A percentile compares a stretch with the other conserved stretches of the same genome.
Evolutionary conservation across 1,140 invertebrate genomes (phyloP).

Genomic region (Hylaeus volcanicus): DNA sequence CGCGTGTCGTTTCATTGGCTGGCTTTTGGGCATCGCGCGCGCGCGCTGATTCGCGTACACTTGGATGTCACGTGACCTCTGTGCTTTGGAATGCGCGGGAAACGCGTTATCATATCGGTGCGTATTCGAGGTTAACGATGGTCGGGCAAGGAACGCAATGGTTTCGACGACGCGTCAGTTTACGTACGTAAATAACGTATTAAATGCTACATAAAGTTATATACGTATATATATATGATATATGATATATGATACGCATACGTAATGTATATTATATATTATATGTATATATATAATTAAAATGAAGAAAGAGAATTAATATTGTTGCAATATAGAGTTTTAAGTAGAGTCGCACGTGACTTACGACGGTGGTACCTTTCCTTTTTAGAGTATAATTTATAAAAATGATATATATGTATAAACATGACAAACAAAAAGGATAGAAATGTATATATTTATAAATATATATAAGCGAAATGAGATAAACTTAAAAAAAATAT

Average conservation of each 20-base stretch:
- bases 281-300: slow-evolving; percentile 27
- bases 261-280: slow-evolving; percentile 18
- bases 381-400: slow-evolving; percentile 49
- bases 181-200: slow-evolving; percentile 26
- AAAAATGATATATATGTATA: slow-evolving; percentile 11
- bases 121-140: slow-evolving; percentile 7
- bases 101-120: slow-evolving; percentile 11
- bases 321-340: slow-evolving; percentile 65
- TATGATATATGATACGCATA: slow-evolving; percentile 11
- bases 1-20: not conserved
- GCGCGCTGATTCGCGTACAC: not conserved
- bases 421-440: slow-evolving; percentile 3
- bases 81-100: slow-evolving; percentile 26
- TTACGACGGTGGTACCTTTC: slow-evolving; percentile 49
- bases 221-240: slow-evolving; percentile 33
- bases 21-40: not conserved
- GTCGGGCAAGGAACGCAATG: not conserved
- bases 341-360: slow-evolving; percentile 54
- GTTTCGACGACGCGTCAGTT: slow-evolving; percentile 1
- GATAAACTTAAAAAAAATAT: slow-evolving; percentile 17
- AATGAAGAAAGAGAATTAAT: slow-evolving; percentile 53
- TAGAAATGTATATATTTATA: slow-evolving; percentile 32
- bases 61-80: slow-evolving; percentile 31
- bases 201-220: slow-evolving; percentile 23
- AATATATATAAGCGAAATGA: slow-evolving; percentile 10